Percentiles rank a stretch among this genome's conserved stretches.
These are phyloP conservation scores for Ceratotherium simum DNA, from an alignment of 2,113 vertebrate genomes.

Conservation along the genomic window DNA sequence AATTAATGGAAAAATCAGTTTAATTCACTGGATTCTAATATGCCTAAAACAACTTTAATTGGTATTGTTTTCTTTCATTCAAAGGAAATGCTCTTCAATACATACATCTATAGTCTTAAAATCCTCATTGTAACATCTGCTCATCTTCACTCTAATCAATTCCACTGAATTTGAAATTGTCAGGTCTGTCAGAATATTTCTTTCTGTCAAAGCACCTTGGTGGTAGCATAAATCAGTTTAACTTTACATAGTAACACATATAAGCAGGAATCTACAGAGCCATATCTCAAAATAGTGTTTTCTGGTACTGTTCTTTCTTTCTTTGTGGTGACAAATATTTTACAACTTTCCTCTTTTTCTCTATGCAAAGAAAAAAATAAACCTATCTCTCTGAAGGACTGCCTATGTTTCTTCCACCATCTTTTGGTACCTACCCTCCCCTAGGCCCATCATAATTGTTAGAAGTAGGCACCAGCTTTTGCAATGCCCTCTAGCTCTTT, in stretches of 20 bases:
- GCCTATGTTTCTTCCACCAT: background rate
- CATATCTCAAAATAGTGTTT: background rate
- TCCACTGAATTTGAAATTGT: conserved; percentile 60
- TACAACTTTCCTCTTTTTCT: background rate
- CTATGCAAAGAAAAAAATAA: background rate
- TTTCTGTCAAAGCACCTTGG: conserved; percentile 51
- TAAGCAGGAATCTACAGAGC: background rate
- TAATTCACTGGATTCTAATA: conserved; percentile 54
- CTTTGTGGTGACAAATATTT: background rate
- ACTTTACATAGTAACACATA: background rate
- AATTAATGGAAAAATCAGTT: conserved; percentile 55
- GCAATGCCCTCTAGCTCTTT: background rate
- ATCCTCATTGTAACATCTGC: conserved; percentile 52
- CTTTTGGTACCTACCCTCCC: background rate
- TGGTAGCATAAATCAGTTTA: background rate
- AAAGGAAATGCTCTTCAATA: conserved; percentile 59
- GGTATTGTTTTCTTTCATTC: conserved; percentile 56
- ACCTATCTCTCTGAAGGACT: background rate
- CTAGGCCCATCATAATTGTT: background rate
- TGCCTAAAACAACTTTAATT: conserved; percentile 50
- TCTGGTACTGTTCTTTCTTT: background rate
- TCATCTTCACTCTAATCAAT: conserved; percentile 63
- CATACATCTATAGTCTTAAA: conserved; percentile 32
- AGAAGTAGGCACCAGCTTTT: background rate
- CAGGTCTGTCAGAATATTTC: conserved; percentile 17